A percentile compares a stretch with the other conserved stretches of the same genome.
These are phyloP conservation scores for Clarias batrachus DNA, from an alignment of 2,113 vertebrate genomes.

Conservation along the genomic window DNA sequence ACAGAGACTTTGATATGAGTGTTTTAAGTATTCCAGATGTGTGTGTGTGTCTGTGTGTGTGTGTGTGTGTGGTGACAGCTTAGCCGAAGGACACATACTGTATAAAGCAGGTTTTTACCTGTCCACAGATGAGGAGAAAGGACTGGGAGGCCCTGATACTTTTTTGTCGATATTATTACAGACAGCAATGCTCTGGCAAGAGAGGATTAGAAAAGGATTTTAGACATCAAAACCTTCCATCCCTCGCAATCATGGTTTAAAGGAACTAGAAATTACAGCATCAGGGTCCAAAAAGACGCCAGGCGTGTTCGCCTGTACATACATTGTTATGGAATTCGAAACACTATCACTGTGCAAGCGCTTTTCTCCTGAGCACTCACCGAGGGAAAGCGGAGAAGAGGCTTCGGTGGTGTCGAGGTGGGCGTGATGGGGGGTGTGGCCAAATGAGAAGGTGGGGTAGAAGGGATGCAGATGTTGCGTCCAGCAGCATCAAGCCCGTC, in stretches of 20 bases:
- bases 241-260: not conserved
- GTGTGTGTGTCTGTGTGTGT: not conserved
- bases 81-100: not conserved
- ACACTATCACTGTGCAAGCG: not conserved
- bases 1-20: slow-evolving; percentile 16
- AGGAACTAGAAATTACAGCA: not conserved
- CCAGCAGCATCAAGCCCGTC: slow-evolving; percentile 63
- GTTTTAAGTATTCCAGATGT: not conserved
- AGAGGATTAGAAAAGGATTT: slow-evolving; percentile 4
- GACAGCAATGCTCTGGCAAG: slow-evolving; percentile 78
- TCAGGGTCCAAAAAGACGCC: not conserved
- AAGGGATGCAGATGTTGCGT: slow-evolving; percentile 49
- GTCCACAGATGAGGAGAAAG: slow-evolving; percentile 80
- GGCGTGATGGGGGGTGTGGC: slow-evolving; percentile 32
- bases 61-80: not conserved
- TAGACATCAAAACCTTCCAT: not conserved
- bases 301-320: not conserved
- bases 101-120: slow-evolving; percentile 70
- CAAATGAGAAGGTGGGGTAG: slow-evolving; percentile 53
- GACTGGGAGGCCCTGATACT: slow-evolving; percentile 41
- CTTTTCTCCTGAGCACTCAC: slow-evolving; percentile 67
- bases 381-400: slow-evolving; percentile 77
- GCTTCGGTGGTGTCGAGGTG: slow-evolving; percentile 55
- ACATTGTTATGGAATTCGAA: not conserved
- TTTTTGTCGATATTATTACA: slow-evolving; percentile 62